phyloP scores from a whole-genome alignment of 2,113 vertebrate genomes.

The Rhinichthys klamathensis region DNA sequence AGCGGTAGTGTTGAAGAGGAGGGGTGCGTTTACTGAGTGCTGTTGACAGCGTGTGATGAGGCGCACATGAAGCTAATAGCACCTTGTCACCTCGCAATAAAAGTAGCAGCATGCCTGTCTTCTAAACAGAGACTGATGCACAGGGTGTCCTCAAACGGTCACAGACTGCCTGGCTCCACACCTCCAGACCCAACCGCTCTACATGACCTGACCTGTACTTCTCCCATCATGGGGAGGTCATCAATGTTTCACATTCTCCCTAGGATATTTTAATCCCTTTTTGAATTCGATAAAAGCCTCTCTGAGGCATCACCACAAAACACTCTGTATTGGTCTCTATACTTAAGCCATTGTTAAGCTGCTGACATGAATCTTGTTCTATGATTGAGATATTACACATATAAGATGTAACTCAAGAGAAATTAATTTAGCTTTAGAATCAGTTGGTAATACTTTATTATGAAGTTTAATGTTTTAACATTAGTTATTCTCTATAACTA shows the following conservation, averaged over 20 bases:
- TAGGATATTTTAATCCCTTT: slow-evolving; percentile 14
- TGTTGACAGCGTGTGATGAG: slow-evolving; percentile 35
- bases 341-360: background rate
- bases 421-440: background rate
- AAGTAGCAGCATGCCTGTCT: slow-evolving; percentile 29
- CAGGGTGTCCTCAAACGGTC: slow-evolving; percentile 29
- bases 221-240: background rate
- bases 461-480: background rate
- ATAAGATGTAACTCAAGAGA: background rate
- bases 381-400: background rate
- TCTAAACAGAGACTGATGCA: slow-evolving; percentile 22
- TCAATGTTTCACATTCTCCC: background rate
- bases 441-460: background rate
- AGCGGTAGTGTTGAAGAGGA: slow-evolving; percentile 1
- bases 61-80: slow-evolving; percentile 32
- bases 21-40: slow-evolving; percentile 16
- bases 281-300: background rate
- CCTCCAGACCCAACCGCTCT: background rate
- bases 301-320: background rate
- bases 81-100: slow-evolving; percentile 37
- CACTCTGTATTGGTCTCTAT: background rate
- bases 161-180: background rate
- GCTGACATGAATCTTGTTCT: background rate
- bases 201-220: background rate
- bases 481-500: background rate